Evolutionary conservation across 2,888 invertebrate genomes (phyloP).

Genomic region (Thereva nobilitata): DNA sequence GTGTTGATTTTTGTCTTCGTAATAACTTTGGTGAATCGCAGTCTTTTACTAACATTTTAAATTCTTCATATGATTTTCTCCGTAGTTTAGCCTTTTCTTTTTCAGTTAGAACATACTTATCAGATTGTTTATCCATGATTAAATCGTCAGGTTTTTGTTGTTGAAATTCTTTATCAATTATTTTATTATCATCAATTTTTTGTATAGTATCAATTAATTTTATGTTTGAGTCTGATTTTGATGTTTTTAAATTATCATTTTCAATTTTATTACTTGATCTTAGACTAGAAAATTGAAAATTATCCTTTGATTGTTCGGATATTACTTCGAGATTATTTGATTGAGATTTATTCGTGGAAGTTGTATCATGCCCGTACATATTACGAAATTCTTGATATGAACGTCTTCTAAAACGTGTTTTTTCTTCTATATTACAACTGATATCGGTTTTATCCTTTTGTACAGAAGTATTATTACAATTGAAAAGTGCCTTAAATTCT

Average conservation of each 20-base stretch:
- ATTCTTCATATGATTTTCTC: conserved; percentile 58
- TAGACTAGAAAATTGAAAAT: conserved; percentile 12
- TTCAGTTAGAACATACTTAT: neutral
- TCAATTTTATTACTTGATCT: neutral
- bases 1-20: conserved; percentile 53
- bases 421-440: too few relatives aligned
- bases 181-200: too few relatives aligned
- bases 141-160: too few relatives aligned
- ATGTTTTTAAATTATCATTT: neutral
- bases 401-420: too few relatives aligned
- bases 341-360: conserved; percentile 4
- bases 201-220: too few relatives aligned
- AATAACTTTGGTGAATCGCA: conserved; percentile 46
- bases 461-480: conserved; percentile 26
- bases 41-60: conserved; percentile 56
- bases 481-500: conserved; percentile 57
- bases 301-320: conserved; percentile 51
- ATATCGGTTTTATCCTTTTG: conserved; percentile 1
- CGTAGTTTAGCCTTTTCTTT: conserved; percentile 45
- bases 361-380: too few relatives aligned
- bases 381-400: too few relatives aligned
- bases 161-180: too few relatives aligned
- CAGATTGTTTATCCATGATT: too few relatives aligned
- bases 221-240: neutral
- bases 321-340: conserved; percentile 51